These are phyloP conservation scores for Nasonovia ribisnigri DNA, from an alignment of 2,888 invertebrate genomes.

Conservation along the genomic window DNA sequence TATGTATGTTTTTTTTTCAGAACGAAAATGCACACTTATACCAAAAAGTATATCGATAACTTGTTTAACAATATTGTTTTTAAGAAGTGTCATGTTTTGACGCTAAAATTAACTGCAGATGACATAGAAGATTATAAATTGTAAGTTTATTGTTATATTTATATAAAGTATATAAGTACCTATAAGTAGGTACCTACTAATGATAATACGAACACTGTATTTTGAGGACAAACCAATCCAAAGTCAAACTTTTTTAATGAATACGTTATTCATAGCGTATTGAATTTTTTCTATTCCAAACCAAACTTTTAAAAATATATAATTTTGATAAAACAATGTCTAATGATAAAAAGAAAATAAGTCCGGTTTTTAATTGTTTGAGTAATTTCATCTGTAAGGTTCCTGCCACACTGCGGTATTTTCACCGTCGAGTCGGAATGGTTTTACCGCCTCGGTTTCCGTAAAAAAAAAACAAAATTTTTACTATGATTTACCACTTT, in stretches of 20 bases:
- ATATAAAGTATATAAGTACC: too few species aligned
- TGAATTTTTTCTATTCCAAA: not conserved
- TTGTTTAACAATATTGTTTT: not conserved
- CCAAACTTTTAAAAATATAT: too few species aligned
- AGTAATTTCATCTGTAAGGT: not conserved
- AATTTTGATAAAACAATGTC: not conserved
- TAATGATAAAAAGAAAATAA: not conserved
- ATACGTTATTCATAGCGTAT: too few species aligned
- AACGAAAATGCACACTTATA: slow-evolving; percentile 7
- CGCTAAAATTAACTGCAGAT: not conserved
- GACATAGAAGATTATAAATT: not conserved
- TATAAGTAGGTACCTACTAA: not conserved
- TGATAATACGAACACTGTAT: not conserved
- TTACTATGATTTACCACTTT: not conserved
- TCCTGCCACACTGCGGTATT: too few species aligned
- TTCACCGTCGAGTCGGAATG: too few species aligned
- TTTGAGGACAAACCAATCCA: too few species aligned
- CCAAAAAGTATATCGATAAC: not conserved
- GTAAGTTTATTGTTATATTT: slow-evolving; percentile 18
- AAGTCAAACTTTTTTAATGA: too few species aligned
- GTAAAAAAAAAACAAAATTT: not conserved
- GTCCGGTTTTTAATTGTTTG: not conserved
- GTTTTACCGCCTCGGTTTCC: too few species aligned
- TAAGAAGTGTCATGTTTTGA: fast-evolving
- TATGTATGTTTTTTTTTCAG: slow-evolving; percentile 35